Percentiles rank a stretch among this genome's conserved stretches.
phyloP scores from a whole-genome alignment of 2,113 vertebrate species.

The Sinocyclocheilus grahami region DNA sequence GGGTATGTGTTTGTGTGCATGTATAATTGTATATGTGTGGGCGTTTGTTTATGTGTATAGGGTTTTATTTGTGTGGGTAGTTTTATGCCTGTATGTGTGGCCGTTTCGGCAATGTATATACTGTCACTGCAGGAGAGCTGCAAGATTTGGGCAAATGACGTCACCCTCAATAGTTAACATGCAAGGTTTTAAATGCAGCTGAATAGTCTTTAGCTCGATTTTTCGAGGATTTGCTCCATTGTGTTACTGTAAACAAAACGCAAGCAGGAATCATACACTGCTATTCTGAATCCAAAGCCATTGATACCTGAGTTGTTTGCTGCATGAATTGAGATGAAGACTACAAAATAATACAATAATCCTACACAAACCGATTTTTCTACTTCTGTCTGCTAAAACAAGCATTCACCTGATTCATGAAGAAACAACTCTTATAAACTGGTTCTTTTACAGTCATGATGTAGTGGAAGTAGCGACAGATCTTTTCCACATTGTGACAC shows the following conservation, averaged over 20 bases:
- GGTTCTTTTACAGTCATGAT: background rate
- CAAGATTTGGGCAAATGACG: background rate
- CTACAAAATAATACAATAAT: background rate
- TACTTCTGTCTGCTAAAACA: background rate
- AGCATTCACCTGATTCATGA: background rate
- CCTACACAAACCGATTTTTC: no score
- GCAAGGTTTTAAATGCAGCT: background rate
- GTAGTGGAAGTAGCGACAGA: no score
- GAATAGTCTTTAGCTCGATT: background rate
- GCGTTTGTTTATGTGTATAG: conserved; percentile 13
- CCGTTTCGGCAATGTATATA: background rate
- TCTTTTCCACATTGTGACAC: background rate
- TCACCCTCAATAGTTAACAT: background rate
- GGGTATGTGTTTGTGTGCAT: conserved; percentile 45
- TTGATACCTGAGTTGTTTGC: background rate
- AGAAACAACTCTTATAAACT: background rate
- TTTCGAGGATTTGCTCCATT: background rate
- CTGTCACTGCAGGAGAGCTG: background rate
- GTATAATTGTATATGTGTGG: conserved; percentile 39
- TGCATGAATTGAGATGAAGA: background rate
- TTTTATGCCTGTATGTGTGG: background rate
- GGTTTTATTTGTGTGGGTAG: conserved; percentile 30
- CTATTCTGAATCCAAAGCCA: background rate
- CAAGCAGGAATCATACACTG: background rate
- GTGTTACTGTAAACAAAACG: background rate